phyloP scores from a whole-genome alignment of 2,888 invertebrate genomes.

The Lasioglossum figueresi region DNA sequence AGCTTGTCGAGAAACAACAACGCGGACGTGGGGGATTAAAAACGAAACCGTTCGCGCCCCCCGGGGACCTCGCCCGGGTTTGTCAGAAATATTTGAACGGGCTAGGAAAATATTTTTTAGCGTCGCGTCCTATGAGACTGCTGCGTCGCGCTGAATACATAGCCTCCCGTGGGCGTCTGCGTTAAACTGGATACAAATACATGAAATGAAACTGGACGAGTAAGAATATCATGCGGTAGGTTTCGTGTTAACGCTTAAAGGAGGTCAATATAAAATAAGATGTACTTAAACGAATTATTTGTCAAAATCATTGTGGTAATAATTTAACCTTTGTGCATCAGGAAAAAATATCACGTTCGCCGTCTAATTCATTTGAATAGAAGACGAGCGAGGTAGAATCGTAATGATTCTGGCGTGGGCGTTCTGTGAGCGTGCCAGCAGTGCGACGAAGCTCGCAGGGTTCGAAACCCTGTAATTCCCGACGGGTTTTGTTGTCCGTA shows the following conservation, averaged over 20 bases:
- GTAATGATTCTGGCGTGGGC: neutral
- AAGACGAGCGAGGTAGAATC: neutral
- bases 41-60: conserved; percentile 23
- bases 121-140: neutral
- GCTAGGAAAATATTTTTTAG: neutral
- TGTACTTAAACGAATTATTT: no score
- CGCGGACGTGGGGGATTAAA: conserved; percentile 38
- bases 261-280: no score
- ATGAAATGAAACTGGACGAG: neutral
- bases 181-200: neutral
- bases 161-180: no score
- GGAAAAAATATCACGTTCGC: no score
- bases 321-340: no score
- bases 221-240: neutral
- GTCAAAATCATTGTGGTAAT: no score
- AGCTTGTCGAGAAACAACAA: conserved; percentile 37
- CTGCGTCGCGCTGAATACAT: neutral
- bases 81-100: conserved; percentile 4
- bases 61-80: conserved; percentile 17
- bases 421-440: neutral
- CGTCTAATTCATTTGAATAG: neutral
- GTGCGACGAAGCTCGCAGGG: neutral
- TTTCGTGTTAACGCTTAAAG: no score
- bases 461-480: neutral
- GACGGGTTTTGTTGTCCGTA: neutral